Conservation (phyloP, 2,797 vertebrate species). For the Silurus aristotelis region DNA sequence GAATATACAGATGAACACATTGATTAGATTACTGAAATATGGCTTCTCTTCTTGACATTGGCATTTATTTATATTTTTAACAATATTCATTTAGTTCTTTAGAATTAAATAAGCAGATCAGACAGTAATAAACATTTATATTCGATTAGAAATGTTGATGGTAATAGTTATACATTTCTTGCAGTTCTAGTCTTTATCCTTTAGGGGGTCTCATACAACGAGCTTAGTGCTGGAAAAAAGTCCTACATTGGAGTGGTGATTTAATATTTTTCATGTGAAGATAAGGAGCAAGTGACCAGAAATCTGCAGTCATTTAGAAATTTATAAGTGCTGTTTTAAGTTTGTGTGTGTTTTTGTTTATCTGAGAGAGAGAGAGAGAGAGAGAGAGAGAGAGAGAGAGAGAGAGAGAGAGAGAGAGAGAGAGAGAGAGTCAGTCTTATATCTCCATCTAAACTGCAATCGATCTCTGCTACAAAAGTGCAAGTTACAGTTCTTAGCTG, state of each 20-base stretch:
- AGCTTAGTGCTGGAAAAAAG: not conserved
- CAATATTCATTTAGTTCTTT: not conserved
- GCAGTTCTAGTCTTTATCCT: not conserved
- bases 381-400: too few species aligned
- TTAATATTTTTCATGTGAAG: not conserved
- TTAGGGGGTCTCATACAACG: conserved; percentile 5
- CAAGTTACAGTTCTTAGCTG: not conserved
- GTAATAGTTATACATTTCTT: not conserved
- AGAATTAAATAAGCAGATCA: not conserved
- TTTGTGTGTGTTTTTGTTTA: too few species aligned
- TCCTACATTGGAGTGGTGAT: not conserved
- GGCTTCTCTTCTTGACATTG: not conserved
- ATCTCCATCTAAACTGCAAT: not conserved
- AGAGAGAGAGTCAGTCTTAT: too few species aligned
- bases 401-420: too few species aligned
- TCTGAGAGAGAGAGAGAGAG: too few species aligned
- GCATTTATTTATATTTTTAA: not conserved
- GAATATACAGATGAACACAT: not conserved
- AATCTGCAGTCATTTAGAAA: not conserved
- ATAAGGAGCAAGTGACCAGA: not conserved
- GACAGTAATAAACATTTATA: too few species aligned
- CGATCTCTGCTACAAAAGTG: too few species aligned
- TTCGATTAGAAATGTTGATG: too few species aligned
- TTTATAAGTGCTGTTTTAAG: too few species aligned
- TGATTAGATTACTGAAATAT: not conserved